phyloP scores from a whole-genome alignment of 2,113 vertebrate species.

The Pipa parva region DNA sequence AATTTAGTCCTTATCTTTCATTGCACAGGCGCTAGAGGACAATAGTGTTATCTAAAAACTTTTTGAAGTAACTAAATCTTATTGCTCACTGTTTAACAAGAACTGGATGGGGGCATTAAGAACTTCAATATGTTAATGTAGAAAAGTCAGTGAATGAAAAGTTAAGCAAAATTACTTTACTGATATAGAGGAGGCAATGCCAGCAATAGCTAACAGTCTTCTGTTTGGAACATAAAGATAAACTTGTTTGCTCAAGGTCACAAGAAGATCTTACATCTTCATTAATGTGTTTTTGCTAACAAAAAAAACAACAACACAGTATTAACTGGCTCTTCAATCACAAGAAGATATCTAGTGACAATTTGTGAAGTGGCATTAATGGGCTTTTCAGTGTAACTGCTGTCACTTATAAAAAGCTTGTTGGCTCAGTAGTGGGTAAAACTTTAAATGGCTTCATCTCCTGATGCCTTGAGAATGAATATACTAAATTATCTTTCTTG shows the following conservation, averaged over 20 bases:
- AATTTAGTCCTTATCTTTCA: no score
- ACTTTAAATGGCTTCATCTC: neutral
- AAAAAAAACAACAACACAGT: neutral
- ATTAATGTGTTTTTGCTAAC: neutral
- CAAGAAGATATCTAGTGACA: neutral
- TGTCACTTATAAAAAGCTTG: neutral
- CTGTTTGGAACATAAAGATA: neutral
- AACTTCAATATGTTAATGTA: neutral
- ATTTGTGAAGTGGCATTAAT: constrained; percentile 8
- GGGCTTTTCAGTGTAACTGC: neutral
- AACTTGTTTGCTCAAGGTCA: neutral
- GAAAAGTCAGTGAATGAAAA: no score
- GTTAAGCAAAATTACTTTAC: no score
- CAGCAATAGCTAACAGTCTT: no score
- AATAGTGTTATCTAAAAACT: no score
- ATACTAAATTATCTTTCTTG: neutral
- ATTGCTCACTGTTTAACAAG: no score
- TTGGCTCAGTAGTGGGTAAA: neutral
- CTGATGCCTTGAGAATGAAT: neutral
- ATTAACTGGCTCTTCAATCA: neutral
- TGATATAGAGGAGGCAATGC: no score
- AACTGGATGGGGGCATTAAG: no score
- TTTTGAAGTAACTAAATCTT: no score
- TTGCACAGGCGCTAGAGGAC: no score
- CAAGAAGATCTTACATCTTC: neutral